A percentile compares a stretch with the other conserved stretches of the same genome.
Evolutionary conservation across 2,888 invertebrate species (phyloP).

Genomic region (Antheraea assamensis): DNA sequence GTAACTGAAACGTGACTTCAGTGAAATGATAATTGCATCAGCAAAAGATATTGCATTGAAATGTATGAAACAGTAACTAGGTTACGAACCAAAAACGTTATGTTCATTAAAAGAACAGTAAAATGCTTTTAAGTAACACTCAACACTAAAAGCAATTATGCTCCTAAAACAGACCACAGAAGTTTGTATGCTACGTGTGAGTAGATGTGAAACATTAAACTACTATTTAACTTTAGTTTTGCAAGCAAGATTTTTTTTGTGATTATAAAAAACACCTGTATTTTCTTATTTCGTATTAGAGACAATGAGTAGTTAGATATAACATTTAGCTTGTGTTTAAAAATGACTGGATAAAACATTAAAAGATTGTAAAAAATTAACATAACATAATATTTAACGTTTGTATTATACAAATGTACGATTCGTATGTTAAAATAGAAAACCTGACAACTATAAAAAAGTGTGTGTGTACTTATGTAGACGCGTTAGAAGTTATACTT

Average conservation of each 20-base stretch:
- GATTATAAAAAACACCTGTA: background rate
- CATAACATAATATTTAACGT: background rate
- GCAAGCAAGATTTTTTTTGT: background rate
- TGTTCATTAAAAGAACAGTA: constrained; percentile 29
- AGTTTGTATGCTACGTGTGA: background rate
- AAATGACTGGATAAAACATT: no score
- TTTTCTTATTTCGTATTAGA: background rate
- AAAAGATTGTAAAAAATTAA: no score
- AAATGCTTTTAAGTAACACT: constrained; percentile 34
- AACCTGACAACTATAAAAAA: no score
- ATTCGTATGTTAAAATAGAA: background rate
- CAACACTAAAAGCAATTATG: constrained; percentile 24
- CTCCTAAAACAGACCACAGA: constrained; percentile 21
- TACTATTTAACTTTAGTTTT: constrained; percentile 5
- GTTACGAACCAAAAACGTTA: background rate
- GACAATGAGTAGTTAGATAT: background rate
- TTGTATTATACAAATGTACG: background rate
- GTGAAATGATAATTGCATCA: constrained; percentile 13
- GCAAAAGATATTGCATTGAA: background rate
- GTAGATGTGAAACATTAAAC: background rate
- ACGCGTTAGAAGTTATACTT: no score
- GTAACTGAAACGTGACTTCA: background rate
- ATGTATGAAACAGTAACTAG: background rate
- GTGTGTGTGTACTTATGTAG: no score
- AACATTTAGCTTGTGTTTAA: background rate